Conservation (phyloP, 2,888 invertebrate species). For the Dyspetes luteomarginatus region DNA sequence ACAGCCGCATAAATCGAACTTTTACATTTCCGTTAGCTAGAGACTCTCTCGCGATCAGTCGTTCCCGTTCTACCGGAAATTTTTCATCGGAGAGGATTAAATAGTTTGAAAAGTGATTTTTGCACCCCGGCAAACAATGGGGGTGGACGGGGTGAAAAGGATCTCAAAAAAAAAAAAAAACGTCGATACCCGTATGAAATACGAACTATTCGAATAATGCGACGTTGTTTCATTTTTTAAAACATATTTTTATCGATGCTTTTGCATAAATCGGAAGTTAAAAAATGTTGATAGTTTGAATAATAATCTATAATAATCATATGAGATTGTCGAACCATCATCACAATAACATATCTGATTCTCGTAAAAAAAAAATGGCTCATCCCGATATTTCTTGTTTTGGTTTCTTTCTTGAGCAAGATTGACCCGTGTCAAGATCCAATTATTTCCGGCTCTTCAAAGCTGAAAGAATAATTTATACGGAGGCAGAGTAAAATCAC, state of each 20-base stretch:
- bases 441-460: conserved; percentile 28
- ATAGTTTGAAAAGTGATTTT: conserved; percentile 61
- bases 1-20: conserved; percentile 80
- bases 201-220: too few relatives aligned
- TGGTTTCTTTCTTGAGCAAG: not conserved
- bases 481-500: conserved; percentile 25
- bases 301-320: too few relatives aligned
- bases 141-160: not conserved
- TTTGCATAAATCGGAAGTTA: not conserved
- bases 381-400: not conserved
- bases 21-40: conserved; percentile 80
- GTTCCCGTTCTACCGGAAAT: conserved; percentile 32
- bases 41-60: conserved; percentile 52
- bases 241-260: too few relatives aligned
- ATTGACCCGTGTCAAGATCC: conserved; percentile 22
- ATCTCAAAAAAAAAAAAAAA: too few relatives aligned
- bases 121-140: not conserved
- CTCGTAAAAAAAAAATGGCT: not conserved
- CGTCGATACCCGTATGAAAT: too few relatives aligned
- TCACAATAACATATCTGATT: too few relatives aligned
- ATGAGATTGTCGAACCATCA: not conserved
- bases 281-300: conserved; percentile 3
- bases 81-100: conserved; percentile 60
- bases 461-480: conserved; percentile 34
- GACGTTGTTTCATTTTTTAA: too few relatives aligned